Evolutionary conservation across 1,140 invertebrate species (phyloP).

Genomic region (Papilio glaucus): DNA sequence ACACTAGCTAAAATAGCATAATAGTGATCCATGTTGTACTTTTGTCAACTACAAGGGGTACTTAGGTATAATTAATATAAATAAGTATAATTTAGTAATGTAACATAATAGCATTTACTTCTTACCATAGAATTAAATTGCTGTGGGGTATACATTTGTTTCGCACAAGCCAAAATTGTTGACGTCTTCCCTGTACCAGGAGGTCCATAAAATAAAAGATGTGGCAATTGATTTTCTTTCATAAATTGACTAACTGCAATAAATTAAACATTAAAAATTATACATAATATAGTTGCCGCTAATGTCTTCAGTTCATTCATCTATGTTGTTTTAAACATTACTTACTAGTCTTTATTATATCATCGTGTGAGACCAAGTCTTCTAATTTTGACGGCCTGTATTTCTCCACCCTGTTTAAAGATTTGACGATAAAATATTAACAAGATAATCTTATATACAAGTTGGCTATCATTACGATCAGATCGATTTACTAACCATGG

Average conservation of each 20-base stretch:
- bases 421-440: conserved; percentile 11
- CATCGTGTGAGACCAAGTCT: conserved; percentile 98
- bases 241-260: conserved; percentile 96
- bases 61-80: no score
- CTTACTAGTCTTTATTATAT: conserved; percentile 98
- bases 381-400: conserved; percentile 96
- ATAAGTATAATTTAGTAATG: not conserved
- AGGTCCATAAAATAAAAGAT: conserved; percentile 99
- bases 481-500: conserved; percentile 78
- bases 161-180: conserved; percentile 98
- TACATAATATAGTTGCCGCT: not conserved
- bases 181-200: conserved; percentile 99
- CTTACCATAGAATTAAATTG: conserved; percentile 94
- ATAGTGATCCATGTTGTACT: no score
- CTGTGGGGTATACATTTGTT: conserved; percentile 95
- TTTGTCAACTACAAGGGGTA: no score
- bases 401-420: conserved; percentile 95
- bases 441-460: not conserved
- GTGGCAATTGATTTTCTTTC: conserved; percentile 95
- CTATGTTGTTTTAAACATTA: conserved; percentile 41
- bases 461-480: not conserved
- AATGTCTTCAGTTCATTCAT: not conserved
- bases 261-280: conserved; percentile 37
- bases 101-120: conserved; percentile 39
- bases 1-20: no score